phyloP scores from a whole-genome alignment of 1,140 invertebrate species.

The Palaemon carinicauda region DNA sequence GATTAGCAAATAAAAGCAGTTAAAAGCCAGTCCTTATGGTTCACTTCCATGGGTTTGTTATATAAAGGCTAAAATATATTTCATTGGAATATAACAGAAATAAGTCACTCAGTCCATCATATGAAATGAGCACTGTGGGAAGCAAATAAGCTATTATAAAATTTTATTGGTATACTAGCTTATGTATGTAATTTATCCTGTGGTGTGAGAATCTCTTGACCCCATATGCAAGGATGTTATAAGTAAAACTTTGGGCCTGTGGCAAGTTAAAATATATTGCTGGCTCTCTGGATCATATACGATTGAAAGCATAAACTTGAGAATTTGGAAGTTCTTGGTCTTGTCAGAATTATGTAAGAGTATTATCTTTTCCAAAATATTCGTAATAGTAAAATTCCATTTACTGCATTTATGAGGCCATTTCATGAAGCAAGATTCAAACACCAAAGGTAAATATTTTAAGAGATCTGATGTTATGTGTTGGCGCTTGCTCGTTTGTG shows the following conservation, averaged over 20 bases:
- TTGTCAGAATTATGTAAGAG: not conserved
- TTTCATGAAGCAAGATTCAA: conserved; percentile 38
- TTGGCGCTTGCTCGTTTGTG: conserved; percentile 38
- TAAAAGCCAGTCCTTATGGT: not conserved
- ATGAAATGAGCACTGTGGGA: conserved; percentile 50
- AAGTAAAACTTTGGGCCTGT: not conserved
- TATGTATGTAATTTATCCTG: conserved; percentile 37
- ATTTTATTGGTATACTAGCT: conserved; percentile 49
- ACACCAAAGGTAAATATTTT: conserved; percentile 55
- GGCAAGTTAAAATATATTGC: not conserved
- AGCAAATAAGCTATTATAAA: conserved; percentile 48
- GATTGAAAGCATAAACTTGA: no score
- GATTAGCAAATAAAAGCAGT: no score
- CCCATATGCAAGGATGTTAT: conserved; percentile 7
- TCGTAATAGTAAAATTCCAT: not conserved
- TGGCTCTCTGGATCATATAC: not conserved
- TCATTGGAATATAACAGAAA: conserved; percentile 3
- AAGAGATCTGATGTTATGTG: conserved; percentile 55
- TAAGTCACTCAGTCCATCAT: conserved; percentile 28
- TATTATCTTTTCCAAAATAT: not conserved
- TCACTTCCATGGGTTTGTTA: not conserved
- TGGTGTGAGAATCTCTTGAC: conserved; percentile 49
- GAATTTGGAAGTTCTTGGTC: not conserved
- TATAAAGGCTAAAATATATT: not conserved
- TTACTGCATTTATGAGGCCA: not conserved